Conservation (phyloP, 2,797 vertebrate species). For the Taeniopygia guttata region DNA sequence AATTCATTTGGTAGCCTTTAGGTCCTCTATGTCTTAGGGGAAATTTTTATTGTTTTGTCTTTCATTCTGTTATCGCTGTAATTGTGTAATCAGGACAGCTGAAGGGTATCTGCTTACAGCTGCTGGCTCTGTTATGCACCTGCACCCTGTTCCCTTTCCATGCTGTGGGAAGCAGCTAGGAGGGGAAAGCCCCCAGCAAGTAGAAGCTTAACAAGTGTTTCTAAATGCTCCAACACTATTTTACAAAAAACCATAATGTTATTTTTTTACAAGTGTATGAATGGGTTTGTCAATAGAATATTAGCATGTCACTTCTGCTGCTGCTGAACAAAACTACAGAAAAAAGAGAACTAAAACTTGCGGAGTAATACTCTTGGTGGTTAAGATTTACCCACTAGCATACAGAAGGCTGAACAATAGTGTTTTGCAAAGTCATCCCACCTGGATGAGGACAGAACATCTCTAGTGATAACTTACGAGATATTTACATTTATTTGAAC, state of each 20-base stretch:
- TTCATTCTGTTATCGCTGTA: constrained; percentile 2
- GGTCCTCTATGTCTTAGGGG: not conserved
- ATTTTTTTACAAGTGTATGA: not conserved
- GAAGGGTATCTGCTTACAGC: not conserved
- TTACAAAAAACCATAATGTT: not conserved
- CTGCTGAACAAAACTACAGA: not conserved
- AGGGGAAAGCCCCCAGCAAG: not conserved
- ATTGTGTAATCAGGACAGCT: not conserved
- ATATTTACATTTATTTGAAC: not conserved
- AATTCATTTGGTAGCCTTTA: not conserved
- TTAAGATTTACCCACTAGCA: not conserved
- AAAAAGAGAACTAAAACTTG: not conserved
- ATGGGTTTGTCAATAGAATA: not conserved
- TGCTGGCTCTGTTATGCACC: constrained; percentile 14
- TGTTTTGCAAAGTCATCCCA: not conserved
- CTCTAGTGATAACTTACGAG: not conserved
- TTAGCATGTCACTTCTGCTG: not conserved
- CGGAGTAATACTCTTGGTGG: not conserved
- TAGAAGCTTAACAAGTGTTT: not conserved
- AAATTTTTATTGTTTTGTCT: not conserved
- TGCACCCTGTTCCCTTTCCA: not conserved
- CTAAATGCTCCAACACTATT: not conserved
- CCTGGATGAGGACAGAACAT: not conserved
- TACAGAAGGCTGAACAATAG: not conserved
- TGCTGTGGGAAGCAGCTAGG: not conserved